A percentile compares a stretch with the other conserved stretches of the same genome.
phyloP scores from a whole-genome alignment of 2,113 vertebrate genomes.

The Cephalopterus ornatus region DNA sequence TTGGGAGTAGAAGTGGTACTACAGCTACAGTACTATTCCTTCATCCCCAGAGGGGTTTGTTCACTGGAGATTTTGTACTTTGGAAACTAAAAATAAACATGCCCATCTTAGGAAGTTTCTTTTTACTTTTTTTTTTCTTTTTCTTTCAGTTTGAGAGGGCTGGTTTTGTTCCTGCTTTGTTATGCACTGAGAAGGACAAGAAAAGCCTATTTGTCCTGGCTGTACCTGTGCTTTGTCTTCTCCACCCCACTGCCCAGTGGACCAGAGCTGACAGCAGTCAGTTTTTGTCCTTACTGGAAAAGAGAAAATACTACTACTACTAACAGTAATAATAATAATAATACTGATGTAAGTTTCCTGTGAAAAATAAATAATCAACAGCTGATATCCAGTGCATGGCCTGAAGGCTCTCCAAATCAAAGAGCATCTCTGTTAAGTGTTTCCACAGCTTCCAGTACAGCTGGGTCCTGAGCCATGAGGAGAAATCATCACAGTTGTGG shows the following conservation, averaged over 20 bases:
- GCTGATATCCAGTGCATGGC: neutral
- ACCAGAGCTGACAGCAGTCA: neutral
- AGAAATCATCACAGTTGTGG: rapidly evolving
- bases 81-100: neutral
- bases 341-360: neutral
- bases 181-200: neutral
- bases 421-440: neutral
- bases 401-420: neutral
- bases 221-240: neutral
- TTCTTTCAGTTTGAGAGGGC: neutral
- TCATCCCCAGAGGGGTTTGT: neutral
- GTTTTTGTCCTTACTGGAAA: neutral
- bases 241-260: neutral
- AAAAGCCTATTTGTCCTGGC: neutral
- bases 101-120: neutral
- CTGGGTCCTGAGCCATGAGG: neutral
- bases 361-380: neutral
- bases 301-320: neutral
- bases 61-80: neutral
- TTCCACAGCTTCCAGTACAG: neutral
- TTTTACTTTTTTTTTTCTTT: neutral
- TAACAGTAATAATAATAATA: neutral
- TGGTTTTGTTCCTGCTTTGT: neutral
- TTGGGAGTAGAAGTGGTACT: neutral
- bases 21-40: neutral